Percentiles rank a stretch among this genome's conserved stretches.
phyloP scores from a whole-genome alignment of 2,888 invertebrate genomes.

The Halictus quadricinctus region DNA sequence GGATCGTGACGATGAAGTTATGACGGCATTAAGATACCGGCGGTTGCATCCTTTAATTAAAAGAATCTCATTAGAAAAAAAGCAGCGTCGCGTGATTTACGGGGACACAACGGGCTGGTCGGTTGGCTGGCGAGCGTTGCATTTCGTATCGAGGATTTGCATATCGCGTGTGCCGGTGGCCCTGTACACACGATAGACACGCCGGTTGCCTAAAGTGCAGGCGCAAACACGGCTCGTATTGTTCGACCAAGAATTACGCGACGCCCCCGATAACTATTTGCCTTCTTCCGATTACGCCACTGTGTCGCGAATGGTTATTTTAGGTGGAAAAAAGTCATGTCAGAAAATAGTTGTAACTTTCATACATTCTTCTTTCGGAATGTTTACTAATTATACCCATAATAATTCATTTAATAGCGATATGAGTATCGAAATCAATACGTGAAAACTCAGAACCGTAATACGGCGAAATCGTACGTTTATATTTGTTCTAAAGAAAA shows the following conservation, averaged over 20 bases:
- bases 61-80: conserved; percentile 65
- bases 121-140: conserved; percentile 41
- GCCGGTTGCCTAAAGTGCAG: conserved; percentile 45
- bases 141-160: conserved; percentile 73
- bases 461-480: too few relatives aligned
- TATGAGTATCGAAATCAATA: too few relatives aligned
- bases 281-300: not conserved
- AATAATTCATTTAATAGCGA: too few relatives aligned
- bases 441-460: too few relatives aligned
- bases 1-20: conserved; percentile 48
- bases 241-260: conserved; percentile 41
- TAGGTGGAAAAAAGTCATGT: too few relatives aligned
- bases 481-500: too few relatives aligned
- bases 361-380: too few relatives aligned
- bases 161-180: conserved; percentile 73
- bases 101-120: conserved; percentile 32
- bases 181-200: conserved; percentile 22
- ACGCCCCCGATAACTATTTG: conserved; percentile 38
- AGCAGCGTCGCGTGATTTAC: conserved; percentile 70
- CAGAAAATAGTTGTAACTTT: too few relatives aligned
- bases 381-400: too few relatives aligned
- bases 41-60: conserved; percentile 66
- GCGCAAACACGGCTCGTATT: conserved; percentile 31
- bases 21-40: conserved; percentile 45
- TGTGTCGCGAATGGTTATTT: too few relatives aligned